Evolutionary conservation across 2,113 vertebrate species (phyloP), one percentile per base, ranked within the genome.

Genomic region (Fulmarus glacialis): DNA sequence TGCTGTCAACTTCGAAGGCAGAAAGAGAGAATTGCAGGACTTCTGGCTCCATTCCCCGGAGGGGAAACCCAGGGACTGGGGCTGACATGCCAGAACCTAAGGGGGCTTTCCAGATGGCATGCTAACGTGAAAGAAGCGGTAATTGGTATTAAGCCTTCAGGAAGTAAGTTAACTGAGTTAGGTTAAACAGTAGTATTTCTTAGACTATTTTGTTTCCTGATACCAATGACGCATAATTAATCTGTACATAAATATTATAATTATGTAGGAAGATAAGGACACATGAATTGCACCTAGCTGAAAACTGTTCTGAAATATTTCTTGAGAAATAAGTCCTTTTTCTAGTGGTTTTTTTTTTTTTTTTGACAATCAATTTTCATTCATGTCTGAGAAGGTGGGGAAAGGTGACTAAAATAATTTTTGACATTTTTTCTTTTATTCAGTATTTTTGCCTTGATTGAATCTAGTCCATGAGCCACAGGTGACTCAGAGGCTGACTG

Each of bases 151-250:
- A 68, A 87, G 32, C 8, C 55, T 82, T 86, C n/a, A 55, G 55
- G 47, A 92, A 85, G 20, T 29, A 89, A 87, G 9, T 78, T 74
- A 84, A 60, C 43, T 32, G 55, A 87, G 9, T 89, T 58, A 78
- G n/a, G 29, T 63, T 60, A 67, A 47, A 71, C 19, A 74, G 7
- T 36, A 78, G 24, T 27, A 68, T 32, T 81, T 93, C 56, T 83
- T 17, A 47, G 23, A 77, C 47, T 93, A 32, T 90, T 93, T 55
- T 53, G 53, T 85, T 94, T 91, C 78, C 50, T 85, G 42, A 74
- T 63, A 52, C 24, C 86, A 93, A 86, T 91, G 64, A 82, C 85
- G 58, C 55, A 67, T 53, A 96, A 95, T 88, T 73, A 79, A 85
- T 79, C n/a, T 70, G 20, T 79, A 87, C 18, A 72, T 68, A 96